These are phyloP conservation scores for Colossoma macropomum DNA, from an alignment of 2,113 vertebrate species.

Conservation along the genomic window DNA sequence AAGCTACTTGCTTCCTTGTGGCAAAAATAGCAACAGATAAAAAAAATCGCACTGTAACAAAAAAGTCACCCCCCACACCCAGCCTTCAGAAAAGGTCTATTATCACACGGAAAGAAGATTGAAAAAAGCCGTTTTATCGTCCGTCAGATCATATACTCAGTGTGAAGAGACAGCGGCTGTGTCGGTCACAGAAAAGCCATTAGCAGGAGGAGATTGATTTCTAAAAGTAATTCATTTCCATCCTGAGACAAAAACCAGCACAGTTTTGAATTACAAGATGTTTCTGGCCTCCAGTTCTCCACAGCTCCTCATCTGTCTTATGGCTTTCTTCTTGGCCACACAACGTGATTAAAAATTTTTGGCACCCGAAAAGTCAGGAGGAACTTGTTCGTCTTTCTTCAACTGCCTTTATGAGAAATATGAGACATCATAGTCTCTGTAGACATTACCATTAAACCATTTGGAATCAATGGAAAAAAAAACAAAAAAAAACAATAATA, in stretches of 20 bases:
- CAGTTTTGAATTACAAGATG: conserved; percentile 20
- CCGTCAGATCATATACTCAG: neutral
- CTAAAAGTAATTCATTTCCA: neutral
- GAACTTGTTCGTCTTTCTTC: neutral
- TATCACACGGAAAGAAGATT: neutral
- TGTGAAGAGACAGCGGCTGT: neutral
- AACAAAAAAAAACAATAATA: too few relatives aligned
- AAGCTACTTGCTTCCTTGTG: conserved; percentile 2
- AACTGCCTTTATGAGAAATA: too few relatives aligned
- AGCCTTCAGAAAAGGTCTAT: neutral
- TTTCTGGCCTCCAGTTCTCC: neutral
- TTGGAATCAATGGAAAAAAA: too few relatives aligned
- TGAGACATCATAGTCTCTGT: too few relatives aligned
- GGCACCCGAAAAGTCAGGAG: neutral
- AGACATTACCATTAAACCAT: too few relatives aligned
- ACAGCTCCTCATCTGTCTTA: neutral
- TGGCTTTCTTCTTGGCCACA: neutral
- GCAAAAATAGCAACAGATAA: neutral
- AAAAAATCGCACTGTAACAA: neutral
- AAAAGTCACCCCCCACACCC: neutral
- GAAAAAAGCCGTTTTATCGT: neutral
- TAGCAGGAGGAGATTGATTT: conserved; percentile 16
- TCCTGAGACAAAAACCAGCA: neutral
- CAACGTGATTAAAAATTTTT: neutral
- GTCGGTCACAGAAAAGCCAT: neutral